Percentiles rank a stretch among this genome's conserved stretches.
Conservation (phyloP, 2,888 invertebrate genomes). For the Arrhopalites spinosus region DNA sequence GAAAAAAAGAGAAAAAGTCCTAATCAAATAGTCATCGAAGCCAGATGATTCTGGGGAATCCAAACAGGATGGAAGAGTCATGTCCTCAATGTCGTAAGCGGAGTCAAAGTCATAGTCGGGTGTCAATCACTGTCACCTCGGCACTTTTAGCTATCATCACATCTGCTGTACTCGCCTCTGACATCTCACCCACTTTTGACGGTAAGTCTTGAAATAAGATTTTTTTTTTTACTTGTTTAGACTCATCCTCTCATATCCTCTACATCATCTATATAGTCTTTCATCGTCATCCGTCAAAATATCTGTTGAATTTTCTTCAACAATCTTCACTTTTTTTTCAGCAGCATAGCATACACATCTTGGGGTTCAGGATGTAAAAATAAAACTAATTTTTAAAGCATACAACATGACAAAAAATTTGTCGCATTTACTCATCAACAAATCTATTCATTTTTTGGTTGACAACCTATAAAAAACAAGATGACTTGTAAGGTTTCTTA, state of each 20-base stretch:
- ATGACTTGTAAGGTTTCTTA: not conserved
- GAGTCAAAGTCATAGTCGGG: slow-evolving; percentile 41
- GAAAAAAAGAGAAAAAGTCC: slow-evolving; percentile 3
- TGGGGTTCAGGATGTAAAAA: too few species aligned
- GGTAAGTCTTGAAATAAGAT: slow-evolving; percentile 46
- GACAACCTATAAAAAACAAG: slow-evolving; percentile 5
- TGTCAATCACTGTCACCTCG: slow-evolving; percentile 55
- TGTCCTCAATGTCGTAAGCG: slow-evolving; percentile 47
- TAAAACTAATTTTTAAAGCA: too few species aligned
- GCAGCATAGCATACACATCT: too few species aligned
- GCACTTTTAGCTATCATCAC: slow-evolving; percentile 55
- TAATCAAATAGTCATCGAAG: slow-evolving; percentile 41
- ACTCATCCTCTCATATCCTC: slow-evolving; percentile 24
- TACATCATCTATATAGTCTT: too few species aligned
- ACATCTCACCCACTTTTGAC: slow-evolving; percentile 54
- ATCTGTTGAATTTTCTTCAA: too few species aligned
- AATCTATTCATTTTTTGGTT: slow-evolving; percentile 4
- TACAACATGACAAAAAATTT: too few species aligned
- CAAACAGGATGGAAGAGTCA: slow-evolving; percentile 51
- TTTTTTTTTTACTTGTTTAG: not conserved
- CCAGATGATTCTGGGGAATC: slow-evolving; percentile 45
- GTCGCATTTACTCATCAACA: slow-evolving; percentile 25
- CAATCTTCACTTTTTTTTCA: too few species aligned
- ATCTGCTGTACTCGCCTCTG: slow-evolving; percentile 54
- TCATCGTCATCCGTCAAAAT: too few species aligned